These are phyloP conservation scores for Penaeus vannamei DNA, from an alignment of 1,140 invertebrate genomes.

Conservation along the genomic window DNA sequence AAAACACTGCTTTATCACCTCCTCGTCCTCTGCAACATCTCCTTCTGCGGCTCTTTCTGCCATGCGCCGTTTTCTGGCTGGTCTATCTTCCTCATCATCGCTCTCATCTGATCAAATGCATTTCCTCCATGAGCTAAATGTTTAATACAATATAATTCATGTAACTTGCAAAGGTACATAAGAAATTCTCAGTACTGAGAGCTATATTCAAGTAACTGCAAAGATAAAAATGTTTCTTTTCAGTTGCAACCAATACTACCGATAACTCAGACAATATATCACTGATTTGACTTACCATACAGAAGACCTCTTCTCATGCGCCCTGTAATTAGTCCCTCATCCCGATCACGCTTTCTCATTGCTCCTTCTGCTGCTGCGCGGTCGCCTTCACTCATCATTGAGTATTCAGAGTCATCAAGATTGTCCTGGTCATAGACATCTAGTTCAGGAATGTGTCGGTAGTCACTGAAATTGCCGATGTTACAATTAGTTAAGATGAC, in stretches of 20 bases:
- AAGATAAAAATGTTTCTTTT: no score
- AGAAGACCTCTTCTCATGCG: constrained; percentile 80
- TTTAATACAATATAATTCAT: no score
- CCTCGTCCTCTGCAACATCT: constrained; percentile 81
- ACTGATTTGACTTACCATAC: constrained; percentile 72
- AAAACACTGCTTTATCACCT: constrained; percentile 70
- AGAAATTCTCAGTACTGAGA: no score
- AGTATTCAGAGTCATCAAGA: constrained; percentile 92
- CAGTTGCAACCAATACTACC: no score
- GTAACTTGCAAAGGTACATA: no score
- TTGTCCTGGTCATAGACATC: constrained; percentile 92
- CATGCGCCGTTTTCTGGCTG: constrained; percentile 81
- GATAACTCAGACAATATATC: no score
- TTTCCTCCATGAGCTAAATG: no score
- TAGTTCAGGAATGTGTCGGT: constrained; percentile 94
- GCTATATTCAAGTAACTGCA: no score
- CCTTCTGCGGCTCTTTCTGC: constrained; percentile 90
- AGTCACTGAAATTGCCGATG: constrained; percentile 81
- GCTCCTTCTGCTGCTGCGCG: constrained; percentile 89
- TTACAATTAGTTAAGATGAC: not conserved
- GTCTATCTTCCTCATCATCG: constrained; percentile 77
- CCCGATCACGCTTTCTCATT: constrained; percentile 88
- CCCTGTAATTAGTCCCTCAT: constrained; percentile 81
- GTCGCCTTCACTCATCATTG: constrained; percentile 87
- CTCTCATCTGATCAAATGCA: constrained; percentile 74